Evolutionary conservation across 2,888 invertebrate species (phyloP).

Genomic region (Drosophila engyochracea): DNA sequence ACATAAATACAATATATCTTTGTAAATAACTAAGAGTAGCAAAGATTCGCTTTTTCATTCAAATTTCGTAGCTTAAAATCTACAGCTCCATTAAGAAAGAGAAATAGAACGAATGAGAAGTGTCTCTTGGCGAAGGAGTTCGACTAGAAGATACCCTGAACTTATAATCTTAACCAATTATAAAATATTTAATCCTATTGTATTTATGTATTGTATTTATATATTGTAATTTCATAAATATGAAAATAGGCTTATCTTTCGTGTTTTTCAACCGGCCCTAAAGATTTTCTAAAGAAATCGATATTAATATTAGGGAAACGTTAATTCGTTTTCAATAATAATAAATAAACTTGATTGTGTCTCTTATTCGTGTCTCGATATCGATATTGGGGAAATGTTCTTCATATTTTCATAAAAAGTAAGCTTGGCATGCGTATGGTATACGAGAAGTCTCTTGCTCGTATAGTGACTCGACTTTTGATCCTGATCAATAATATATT

Average conservation of each 20-base stretch:
- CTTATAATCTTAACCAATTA: not conserved
- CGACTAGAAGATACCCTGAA: not conserved
- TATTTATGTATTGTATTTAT: not conserved
- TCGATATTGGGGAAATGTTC: not conserved
- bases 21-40: slow-evolving; percentile 14
- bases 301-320: too few relatives aligned
- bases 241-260: not conserved
- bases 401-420: not conserved
- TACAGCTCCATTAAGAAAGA: slow-evolving; percentile 43
- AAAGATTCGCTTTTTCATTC: slow-evolving; percentile 13
- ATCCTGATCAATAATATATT: not conserved
- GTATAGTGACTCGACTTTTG: not conserved
- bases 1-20: not conserved
- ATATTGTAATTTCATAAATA: not conserved
- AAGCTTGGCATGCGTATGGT: not conserved
- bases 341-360: not conserved
- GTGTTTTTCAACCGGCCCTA: not conserved
- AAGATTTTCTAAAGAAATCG: not conserved
- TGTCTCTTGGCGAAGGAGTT: not conserved
- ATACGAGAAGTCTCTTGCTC: not conserved
- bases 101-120: not conserved
- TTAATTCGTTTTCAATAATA: not conserved
- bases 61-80: slow-evolving; percentile 1
- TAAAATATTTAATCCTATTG: not conserved
- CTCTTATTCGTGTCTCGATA: not conserved